phyloP scores from a whole-genome alignment of 1,140 invertebrate species.

The Sycophaga agraensis region DNA sequence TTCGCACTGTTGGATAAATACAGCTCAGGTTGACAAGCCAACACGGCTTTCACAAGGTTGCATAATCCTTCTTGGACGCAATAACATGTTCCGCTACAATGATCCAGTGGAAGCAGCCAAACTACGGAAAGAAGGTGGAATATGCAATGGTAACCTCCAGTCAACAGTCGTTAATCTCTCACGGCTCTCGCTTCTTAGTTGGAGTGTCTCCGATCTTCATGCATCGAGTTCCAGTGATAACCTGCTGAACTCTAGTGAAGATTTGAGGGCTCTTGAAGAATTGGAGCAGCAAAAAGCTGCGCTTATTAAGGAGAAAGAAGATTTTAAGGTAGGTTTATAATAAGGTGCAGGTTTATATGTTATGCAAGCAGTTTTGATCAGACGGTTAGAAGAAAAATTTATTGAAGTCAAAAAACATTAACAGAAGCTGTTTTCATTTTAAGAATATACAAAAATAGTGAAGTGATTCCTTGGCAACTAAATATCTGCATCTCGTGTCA shows the following conservation, averaged over 20 bases:
- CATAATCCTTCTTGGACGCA: constrained; percentile 82
- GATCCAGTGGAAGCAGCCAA: constrained; percentile 88
- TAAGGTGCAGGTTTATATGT: too few species aligned
- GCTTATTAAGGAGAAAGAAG: constrained; percentile 54
- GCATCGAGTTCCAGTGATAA: constrained; percentile 70
- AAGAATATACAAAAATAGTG: too few species aligned
- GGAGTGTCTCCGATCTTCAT: constrained; percentile 81
- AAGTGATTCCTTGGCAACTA: too few species aligned
- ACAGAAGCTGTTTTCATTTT: too few species aligned
- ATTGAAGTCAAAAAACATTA: too few species aligned
- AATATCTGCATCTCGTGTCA: too few species aligned
- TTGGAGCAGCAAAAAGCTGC: constrained; percentile 56
- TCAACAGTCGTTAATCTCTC: constrained; percentile 74
- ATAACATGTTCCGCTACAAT: constrained; percentile 92
- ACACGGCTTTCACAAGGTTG: constrained; percentile 77
- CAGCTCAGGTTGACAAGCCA: constrained; percentile 71
- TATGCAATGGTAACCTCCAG: constrained; percentile 56
- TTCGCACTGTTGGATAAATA: constrained; percentile 84
- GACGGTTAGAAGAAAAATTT: too few species aligned
- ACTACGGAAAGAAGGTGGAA: constrained; percentile 70
- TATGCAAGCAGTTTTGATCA: too few species aligned
- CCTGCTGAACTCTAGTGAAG: constrained; percentile 57
- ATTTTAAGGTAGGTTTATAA: constrained; percentile 56
- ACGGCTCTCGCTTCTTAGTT: constrained; percentile 79
- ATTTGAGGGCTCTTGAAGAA: constrained; percentile 52